A percentile compares a stretch with the other conserved stretches of the same genome.
phyloP scores from a whole-genome alignment of 2,113 vertebrate species.

The Nettapus auritus region DNA sequence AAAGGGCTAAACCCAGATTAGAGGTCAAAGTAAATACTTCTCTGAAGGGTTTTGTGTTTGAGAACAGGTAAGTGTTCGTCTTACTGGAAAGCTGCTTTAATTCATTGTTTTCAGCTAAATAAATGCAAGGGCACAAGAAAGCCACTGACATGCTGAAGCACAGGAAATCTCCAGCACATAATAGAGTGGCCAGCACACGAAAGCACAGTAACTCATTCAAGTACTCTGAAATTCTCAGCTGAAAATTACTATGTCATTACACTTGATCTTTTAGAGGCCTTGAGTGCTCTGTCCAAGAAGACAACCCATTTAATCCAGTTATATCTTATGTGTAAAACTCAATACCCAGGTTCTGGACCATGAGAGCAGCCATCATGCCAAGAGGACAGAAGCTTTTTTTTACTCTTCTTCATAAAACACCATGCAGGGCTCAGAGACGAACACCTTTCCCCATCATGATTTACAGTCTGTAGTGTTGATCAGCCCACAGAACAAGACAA shows the following conservation, averaged over 20 bases:
- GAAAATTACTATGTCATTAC: neutral
- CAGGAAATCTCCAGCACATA: neutral
- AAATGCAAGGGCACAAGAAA: constrained; percentile 16
- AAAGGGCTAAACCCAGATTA: neutral
- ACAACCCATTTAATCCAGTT: neutral
- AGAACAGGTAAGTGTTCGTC: neutral
- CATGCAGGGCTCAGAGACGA: neutral
- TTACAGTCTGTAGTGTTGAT: neutral
- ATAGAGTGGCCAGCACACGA: neutral
- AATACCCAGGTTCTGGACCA: neutral
- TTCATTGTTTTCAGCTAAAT: neutral
- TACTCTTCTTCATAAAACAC: neutral
- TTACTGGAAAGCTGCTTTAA: neutral
- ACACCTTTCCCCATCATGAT: neutral
- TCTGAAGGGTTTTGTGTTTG: neutral
- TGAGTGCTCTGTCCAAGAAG: neutral
- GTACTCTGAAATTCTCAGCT: neutral
- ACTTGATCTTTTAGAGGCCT: neutral
- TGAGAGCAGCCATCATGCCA: neutral
- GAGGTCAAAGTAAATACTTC: neutral
- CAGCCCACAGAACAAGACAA: neutral
- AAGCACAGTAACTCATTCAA: neutral
- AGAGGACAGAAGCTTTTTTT: neutral
- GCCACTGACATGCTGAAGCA: neutral
- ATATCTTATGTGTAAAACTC: neutral